Conservation (phyloP, 2,113 vertebrate species). For the Boulengeromyrus knoepffleri region DNA sequence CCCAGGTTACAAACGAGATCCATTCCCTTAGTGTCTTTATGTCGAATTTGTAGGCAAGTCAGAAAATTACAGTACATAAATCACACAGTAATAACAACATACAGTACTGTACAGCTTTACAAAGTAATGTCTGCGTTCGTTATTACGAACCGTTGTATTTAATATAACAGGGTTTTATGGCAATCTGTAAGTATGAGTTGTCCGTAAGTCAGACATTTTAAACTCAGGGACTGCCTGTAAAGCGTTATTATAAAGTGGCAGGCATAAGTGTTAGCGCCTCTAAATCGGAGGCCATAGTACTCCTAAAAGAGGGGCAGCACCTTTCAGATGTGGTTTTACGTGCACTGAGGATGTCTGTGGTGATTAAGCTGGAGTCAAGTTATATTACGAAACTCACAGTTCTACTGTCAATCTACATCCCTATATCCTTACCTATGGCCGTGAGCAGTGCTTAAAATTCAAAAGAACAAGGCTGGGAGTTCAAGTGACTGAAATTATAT, state of each 20-base stretch:
- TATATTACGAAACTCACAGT: neutral
- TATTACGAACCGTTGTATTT: neutral
- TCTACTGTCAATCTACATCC: neutral
- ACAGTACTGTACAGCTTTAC: neutral
- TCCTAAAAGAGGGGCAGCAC: neutral
- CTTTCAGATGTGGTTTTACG: neutral
- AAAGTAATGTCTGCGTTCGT: too few species aligned
- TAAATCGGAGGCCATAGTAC: neutral
- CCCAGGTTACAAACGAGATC: neutral
- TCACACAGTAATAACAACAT: neutral
- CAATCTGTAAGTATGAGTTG: neutral
- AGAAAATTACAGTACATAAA: neutral
- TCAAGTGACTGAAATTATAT: too few species aligned
- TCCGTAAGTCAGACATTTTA: neutral
- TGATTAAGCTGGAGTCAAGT: too few species aligned
- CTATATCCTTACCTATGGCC: too few species aligned
- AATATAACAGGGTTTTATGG: neutral
- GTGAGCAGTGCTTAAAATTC: too few species aligned
- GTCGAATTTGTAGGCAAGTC: neutral
- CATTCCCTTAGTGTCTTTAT: neutral
- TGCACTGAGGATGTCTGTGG: neutral
- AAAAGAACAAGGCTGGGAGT: too few species aligned
- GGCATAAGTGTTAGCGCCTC: neutral
- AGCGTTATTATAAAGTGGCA: neutral
- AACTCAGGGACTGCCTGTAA: neutral